These are phyloP conservation scores for Rosalia funebris DNA, from an alignment of 2,888 invertebrate genomes.

Conservation along the genomic window DNA sequence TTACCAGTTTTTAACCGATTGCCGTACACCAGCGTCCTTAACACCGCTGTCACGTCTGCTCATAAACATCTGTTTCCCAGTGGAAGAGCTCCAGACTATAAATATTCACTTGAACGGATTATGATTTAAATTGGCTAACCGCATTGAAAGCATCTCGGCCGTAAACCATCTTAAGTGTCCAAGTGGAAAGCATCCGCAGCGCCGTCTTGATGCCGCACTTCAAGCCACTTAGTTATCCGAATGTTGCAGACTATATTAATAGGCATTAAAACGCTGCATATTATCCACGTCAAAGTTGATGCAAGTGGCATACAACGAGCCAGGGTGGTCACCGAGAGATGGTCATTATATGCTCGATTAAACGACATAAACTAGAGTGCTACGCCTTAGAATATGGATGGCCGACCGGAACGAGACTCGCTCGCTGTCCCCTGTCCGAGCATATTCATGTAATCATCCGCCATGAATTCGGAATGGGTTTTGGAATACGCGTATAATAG, in stretches of 20 bases:
- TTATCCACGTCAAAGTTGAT: conserved; percentile 51
- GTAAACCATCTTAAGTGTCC: conserved; percentile 23
- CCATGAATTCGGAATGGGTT: conserved; percentile 47
- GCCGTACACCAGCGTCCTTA: too few species aligned
- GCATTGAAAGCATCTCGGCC: conserved; percentile 1
- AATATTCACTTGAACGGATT: too few species aligned
- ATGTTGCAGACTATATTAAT: conserved; percentile 50
- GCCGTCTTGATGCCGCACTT: not conserved
- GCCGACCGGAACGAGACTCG: conserved; percentile 48
- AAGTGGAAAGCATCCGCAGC: not conserved
- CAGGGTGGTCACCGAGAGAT: conserved; percentile 56
- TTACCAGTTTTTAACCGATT: too few species aligned
- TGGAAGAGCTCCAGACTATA: too few species aligned
- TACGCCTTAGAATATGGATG: conserved; percentile 55
- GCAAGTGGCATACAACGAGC: conserved; percentile 48
- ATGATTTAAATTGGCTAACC: not conserved
- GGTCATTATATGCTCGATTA: conserved; percentile 61
- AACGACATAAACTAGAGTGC: conserved; percentile 58
- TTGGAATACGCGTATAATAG: conserved; percentile 12
- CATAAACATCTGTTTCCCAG: too few species aligned
- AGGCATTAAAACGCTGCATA: conserved; percentile 53
- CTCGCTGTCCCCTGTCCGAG: conserved; percentile 41
- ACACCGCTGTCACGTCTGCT: too few species aligned
- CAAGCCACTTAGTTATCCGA: conserved; percentile 27
- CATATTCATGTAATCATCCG: conserved; percentile 50